A percentile compares a stretch with the other conserved stretches of the same genome.
These are phyloP conservation scores for Epizoanthus scotinus DNA, from an alignment of 92 coral and sea anemone species.

Conservation along the genomic window DNA sequence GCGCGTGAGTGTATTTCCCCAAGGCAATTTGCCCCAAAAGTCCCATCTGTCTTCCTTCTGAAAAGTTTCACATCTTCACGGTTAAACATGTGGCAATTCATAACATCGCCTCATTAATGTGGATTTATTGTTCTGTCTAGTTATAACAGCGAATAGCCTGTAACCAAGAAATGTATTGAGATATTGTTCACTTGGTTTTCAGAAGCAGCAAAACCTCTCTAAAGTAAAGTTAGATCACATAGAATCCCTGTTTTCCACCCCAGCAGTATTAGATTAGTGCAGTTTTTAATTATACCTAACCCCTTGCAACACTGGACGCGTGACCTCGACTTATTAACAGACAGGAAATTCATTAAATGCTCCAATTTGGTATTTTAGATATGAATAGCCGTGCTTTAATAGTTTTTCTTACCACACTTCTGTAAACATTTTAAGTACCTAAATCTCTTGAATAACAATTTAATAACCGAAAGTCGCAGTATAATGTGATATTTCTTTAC, in stretches of 20 bases:
- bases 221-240: too few relatives aligned
- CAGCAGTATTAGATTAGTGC: too few relatives aligned
- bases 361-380: too few relatives aligned
- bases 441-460: too few relatives aligned
- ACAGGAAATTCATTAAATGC: constrained; percentile 7
- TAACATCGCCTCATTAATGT: neutral
- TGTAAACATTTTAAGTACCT: too few relatives aligned
- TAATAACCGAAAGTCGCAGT: too few relatives aligned
- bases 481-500: too few relatives aligned
- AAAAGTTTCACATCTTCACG: constrained; percentile 20
- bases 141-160: neutral
- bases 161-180: neutral
- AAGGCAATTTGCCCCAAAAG: constrained; percentile 12
- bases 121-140: neutral
- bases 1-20: constrained; percentile 19
- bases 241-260: too few relatives aligned
- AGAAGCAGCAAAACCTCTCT: too few relatives aligned
- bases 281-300: neutral
- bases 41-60: constrained; percentile 20
- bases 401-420: too few relatives aligned
- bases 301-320: neutral
- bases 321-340: neutral
- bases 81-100: constrained; percentile 16
- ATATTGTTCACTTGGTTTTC: neutral
- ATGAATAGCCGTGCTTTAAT: too few relatives aligned